Percentiles rank a stretch among this genome's conserved stretches.
Conservation (phyloP, 2,113 vertebrate genomes). For the Cyphomyrus discorhynchus region DNA sequence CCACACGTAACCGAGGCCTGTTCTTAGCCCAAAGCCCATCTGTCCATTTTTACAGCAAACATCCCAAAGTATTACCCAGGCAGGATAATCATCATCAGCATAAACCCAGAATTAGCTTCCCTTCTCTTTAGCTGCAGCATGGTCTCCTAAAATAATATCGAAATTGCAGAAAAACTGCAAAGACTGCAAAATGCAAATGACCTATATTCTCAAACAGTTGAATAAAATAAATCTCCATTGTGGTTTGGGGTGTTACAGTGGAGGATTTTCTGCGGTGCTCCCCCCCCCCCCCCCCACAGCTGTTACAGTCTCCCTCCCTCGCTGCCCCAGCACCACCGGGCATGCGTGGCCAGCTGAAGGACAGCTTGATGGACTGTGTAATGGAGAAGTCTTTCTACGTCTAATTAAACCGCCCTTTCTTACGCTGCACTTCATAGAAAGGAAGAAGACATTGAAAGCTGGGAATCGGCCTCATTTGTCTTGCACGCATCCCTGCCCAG, state of each 20-base stretch:
- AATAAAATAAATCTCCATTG: background rate
- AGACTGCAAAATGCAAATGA: background rate
- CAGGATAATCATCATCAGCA: background rate
- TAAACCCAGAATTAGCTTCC: background rate
- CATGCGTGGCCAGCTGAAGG: constrained; percentile 4
- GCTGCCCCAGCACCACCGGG: background rate
- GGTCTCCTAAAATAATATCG: background rate
- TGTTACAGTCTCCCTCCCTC: background rate
- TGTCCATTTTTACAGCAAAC: background rate
- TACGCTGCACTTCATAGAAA: constrained; percentile 14
- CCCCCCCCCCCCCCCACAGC: background rate
- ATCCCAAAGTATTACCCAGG: background rate
- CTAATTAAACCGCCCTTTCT: constrained; percentile 11
- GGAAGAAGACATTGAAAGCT: constrained; percentile 6
- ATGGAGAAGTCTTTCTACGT: constrained; percentile 11
- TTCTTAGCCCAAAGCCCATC: background rate
- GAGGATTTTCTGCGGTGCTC: background rate
- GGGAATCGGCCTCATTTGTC: constrained; percentile 19
- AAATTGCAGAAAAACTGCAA: background rate
- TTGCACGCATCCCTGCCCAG: constrained; percentile 10
- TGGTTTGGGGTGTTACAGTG: background rate
- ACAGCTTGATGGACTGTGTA: constrained; percentile 12
- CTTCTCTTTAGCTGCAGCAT: background rate
- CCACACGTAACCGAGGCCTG: background rate
- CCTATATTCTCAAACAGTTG: background rate